Base-by-base conservation (phyloP, 1,140 invertebrate genomes). In the Oncopodura yosiiana region DNA sequence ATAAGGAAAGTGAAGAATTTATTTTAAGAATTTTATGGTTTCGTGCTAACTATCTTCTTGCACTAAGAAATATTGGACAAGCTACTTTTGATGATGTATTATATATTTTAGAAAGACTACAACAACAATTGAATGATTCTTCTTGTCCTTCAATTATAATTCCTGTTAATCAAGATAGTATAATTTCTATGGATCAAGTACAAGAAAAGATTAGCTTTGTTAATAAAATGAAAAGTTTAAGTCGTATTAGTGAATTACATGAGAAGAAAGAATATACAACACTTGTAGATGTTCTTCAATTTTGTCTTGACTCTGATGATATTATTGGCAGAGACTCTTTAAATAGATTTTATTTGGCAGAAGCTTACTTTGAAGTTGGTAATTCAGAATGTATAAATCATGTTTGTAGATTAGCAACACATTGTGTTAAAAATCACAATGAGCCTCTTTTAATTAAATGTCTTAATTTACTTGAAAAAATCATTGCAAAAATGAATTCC, bases 281-380 rank as follows among this genome's bases (percentile, higher is more conserved):
- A 24, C 45, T 64, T 11, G 53, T 64, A 14, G 59, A 56, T 16
- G 56, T 61, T 19, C 44, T 64, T 3, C 42, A 52, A 3, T 57
- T 58, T 45, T 58, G 53, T 30, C 24, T 54, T 14, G 18, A 27
- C 23, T 24, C 37, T 6, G 62, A 56, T 30, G 52, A 57, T 14
- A 37, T 42, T 9, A 36, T n/a, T 11, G 32, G 27, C n/a, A 18
- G 36, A 5, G 57, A 63, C 43, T 21, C 48, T 1, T 37, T 26
- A 2, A 49, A 60, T 34, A 12, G 58, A 27, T 39, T 36, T 32
- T 58, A 55, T 30, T 45, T 60, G 8, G 55, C 58, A 14, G 56
- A 52, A 3, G 37, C 55, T 2, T 58, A 55, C 26, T 63, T 55
- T 23, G 18, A 54, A 21, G 27, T 51, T n/a, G 38, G 36, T 18